Evolutionary conservation across 2,797 vertebrate genomes (phyloP).

Genomic region (Myotis pilosus): DNA sequence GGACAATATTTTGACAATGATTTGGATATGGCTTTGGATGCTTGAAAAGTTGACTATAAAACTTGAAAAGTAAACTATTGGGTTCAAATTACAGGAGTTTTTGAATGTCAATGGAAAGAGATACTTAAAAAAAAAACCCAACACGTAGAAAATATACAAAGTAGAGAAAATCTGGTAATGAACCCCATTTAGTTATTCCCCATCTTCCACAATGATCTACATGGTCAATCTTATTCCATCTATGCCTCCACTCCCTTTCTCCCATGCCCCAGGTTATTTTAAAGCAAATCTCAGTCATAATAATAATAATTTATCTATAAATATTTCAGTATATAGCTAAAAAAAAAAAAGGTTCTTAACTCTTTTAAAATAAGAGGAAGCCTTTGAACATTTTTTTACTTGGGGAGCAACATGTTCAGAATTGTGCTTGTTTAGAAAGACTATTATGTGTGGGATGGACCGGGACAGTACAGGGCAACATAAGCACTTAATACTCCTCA

Average conservation of each 20-base stretch:
- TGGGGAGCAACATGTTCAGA: not conserved
- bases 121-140: too few relatives aligned
- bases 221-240: not conserved
- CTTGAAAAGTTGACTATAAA: not conserved
- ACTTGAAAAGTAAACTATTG: not conserved
- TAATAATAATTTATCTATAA: not conserved
- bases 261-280: not conserved
- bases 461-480: not conserved
- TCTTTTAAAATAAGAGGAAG: not conserved
- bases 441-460: not conserved
- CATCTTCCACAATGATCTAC: not conserved
- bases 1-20: not conserved
- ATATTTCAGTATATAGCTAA: not conserved
- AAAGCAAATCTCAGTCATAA: not conserved
- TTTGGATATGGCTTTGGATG: not conserved
- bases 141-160: not conserved
- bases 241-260: not conserved
- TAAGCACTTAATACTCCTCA: not conserved
- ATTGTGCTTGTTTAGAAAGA: not conserved
- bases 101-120: not conserved
- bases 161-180: not conserved
- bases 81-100: not conserved
- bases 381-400: not conserved
- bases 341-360: not conserved
- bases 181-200: not conserved